Conservation (phyloP, 2,888 invertebrate genomes). For the Ophonus ardosiacus region DNA sequence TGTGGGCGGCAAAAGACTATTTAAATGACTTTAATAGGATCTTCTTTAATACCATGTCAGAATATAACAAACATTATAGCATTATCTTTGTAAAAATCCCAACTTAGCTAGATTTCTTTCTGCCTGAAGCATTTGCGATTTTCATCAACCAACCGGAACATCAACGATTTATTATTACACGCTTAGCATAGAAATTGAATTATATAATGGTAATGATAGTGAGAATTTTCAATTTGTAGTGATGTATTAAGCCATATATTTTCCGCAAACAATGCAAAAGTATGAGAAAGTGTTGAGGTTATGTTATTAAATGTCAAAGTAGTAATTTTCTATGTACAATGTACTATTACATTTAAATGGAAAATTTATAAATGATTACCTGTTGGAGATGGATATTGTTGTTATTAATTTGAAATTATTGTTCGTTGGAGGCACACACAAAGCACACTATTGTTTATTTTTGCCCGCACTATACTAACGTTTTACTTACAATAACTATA, state of each 20-base stretch:
- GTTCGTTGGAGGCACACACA: not conserved
- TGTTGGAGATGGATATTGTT: not conserved
- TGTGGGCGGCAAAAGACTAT: slow-evolving; percentile 33
- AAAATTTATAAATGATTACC: slow-evolving; percentile 19
- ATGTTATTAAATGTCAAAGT: slow-evolving; percentile 1
- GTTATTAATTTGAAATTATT: not conserved
- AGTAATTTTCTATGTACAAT: slow-evolving; percentile 9
- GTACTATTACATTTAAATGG: slow-evolving; percentile 14
- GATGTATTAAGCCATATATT: slow-evolving; percentile 47
- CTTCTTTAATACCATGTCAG: slow-evolving; percentile 11
- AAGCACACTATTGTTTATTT: too few relatives aligned
- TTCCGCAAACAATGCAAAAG: slow-evolving; percentile 30
- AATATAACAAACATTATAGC: slow-evolving; percentile 9
- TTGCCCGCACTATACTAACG: too few relatives aligned
- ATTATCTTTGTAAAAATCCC: slow-evolving; percentile 16
- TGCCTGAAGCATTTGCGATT: not conserved
- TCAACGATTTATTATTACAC: slow-evolving; percentile 37
- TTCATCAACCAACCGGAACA: slow-evolving; percentile 32
- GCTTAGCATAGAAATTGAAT: slow-evolving; percentile 25
- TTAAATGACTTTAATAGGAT: slow-evolving; percentile 16
- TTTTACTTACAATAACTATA: too few relatives aligned
- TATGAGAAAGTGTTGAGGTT: not conserved
- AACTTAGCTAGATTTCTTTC: not conserved
- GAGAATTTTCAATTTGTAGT: slow-evolving; percentile 42
- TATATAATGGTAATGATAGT: slow-evolving; percentile 36